Evolutionary conservation across 2,113 vertebrate species (phyloP).

Genomic region (Phrynosoma platyrhinos): DNA sequence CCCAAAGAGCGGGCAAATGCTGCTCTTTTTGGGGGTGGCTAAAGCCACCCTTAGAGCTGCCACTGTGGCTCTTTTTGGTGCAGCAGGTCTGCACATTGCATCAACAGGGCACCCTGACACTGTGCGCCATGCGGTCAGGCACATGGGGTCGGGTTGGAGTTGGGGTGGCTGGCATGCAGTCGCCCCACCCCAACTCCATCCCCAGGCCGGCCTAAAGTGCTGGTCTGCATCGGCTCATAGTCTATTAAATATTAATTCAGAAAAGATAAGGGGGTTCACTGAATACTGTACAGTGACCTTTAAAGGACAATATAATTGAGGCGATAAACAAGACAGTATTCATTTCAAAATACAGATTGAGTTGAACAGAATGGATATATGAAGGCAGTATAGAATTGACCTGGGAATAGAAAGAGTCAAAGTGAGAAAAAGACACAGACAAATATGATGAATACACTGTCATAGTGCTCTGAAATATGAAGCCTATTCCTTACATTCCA

Average conservation of each 20-base stretch:
- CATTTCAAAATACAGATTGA: neutral
- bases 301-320: neutral
- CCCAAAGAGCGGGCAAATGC: too few relatives aligned
- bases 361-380: neutral
- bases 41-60: too few relatives aligned
- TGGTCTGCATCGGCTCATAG: too few relatives aligned
- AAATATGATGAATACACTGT: neutral
- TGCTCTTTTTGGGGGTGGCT: too few relatives aligned
- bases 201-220: too few relatives aligned
- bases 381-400: conserved; percentile 7
- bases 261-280: neutral
- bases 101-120: too few relatives aligned
- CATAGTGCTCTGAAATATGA: neutral
- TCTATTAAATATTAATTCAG: neutral
- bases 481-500: neutral
- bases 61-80: too few relatives aligned
- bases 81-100: too few relatives aligned
- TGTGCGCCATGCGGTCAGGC: too few relatives aligned
- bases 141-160: too few relatives aligned
- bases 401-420: neutral
- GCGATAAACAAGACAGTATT: neutral
- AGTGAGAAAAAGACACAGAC: neutral
- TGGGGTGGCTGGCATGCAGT: too few relatives aligned
- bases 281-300: conserved; percentile 8
- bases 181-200: too few relatives aligned